Evolutionary conservation across 2,113 vertebrate genomes (phyloP), one percentile per base, ranked within the genome.

Genomic region (Camelus dromedarius): DNA sequence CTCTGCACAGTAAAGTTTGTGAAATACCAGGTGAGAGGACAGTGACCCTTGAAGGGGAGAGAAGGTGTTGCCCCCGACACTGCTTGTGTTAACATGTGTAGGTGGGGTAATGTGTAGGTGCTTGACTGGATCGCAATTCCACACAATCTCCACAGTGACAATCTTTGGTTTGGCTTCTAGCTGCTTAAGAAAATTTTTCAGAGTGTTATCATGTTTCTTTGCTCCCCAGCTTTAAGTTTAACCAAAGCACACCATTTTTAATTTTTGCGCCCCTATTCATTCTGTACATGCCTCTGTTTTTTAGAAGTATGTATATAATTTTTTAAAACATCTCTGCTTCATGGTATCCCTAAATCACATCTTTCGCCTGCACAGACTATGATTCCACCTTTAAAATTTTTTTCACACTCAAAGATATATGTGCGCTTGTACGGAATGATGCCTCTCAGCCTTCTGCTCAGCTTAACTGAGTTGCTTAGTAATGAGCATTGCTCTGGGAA

Each of bases 81-180:
- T 52, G 22, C 5, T 46, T 46, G 7, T 14, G 77, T 60, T 69
- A 26, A 81, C 10, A 7, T 3, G 10, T 89, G 16, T 11, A 14
- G 64, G 2, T 32, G 10, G 13, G 6, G 4, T 48, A 2, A 32
- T 14, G 7, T 1, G 14, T 2, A 24, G 42, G 11, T 4, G 16
- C 18, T 76, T 58, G 32, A 22, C 12, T 56, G 2, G 15, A 22
- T 30, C 54, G 54, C 10, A 28, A 32, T 30, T 24, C 73, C 4
- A 12, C 1, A 1, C 62, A 24, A 70, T 80, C n/a, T 54, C 30
- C 26, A 67, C 0, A 38, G 16, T 67, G 20, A 54, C 30, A 64
- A 73, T 72, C 46, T 80, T 48, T 85, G 35, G 22, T 42, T 46
- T 67, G 20, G 2, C 52, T 93, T 52, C 11, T 42, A 69, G 72